These are phyloP conservation scores for Vidua macroura DNA, from an alignment of 2,113 vertebrate species.

Conservation along the genomic window DNA sequence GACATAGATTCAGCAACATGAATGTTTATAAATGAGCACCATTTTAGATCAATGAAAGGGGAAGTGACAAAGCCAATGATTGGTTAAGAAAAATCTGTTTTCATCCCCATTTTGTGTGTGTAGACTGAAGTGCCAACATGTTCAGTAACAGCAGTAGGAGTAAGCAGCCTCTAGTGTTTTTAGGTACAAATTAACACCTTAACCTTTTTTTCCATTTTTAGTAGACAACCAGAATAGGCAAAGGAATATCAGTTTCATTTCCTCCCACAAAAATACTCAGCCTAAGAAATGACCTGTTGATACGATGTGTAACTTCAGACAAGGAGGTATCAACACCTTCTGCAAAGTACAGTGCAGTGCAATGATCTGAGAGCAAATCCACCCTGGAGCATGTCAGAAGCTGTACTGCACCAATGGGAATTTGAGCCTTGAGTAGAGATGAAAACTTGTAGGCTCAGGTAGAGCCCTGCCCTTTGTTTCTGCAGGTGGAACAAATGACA, in stretches of 20 bases:
- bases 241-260: background rate
- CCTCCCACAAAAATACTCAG: background rate
- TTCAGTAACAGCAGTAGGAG: background rate
- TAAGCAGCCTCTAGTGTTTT: background rate
- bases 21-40: background rate
- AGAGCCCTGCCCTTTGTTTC: background rate
- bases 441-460: background rate
- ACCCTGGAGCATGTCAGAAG: background rate
- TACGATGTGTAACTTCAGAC: background rate
- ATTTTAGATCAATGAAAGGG: background rate
- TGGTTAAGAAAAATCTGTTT: background rate
- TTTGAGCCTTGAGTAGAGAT: background rate
- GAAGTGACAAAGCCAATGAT: background rate
- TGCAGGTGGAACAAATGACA: background rate
- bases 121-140: background rate
- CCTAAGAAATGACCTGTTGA: background rate
- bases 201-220: background rate
- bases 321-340: background rate
- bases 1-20: background rate
- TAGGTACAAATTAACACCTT: background rate
- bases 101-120: background rate
- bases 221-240: background rate
- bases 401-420: background rate
- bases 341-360: background rate
- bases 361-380: background rate